Base-by-base conservation (phyloP, 2,797 vertebrate species). In the Manis javanica region DNA sequence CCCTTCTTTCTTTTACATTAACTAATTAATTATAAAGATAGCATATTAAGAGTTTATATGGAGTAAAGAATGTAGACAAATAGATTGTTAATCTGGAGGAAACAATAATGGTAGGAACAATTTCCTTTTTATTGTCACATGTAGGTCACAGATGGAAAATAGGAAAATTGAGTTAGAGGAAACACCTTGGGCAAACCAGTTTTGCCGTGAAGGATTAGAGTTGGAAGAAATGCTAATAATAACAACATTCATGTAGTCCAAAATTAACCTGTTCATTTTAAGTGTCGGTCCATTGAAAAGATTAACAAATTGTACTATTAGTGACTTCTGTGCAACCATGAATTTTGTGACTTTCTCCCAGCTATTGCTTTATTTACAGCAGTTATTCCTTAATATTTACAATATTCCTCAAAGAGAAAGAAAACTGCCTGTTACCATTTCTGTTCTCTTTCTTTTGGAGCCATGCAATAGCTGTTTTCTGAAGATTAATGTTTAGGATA, bases 401-500 rank as follows among this genome's bases (percentile, higher is more conserved):
- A 19, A 0, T 87, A 87, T 81, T 83, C 53, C 37, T 53, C 42
- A 12, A 95, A 51, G 42, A 66, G 31, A 13, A 15, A 34, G 23
- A 79, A 68, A 74, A 21, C 7, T 78, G 23, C 8, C 46, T 66
- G 2, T 87, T 95, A n/a, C 15, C 63, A 71, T 64, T 69, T 82
- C 29, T 90, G 0, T 90, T 61, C 57, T 63, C 42, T 79, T 39
- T 82, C 18, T 68, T 77, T 72, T 66, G 2, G 42, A 93, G 66
- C 4, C 59, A 26, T 89, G 16, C 53, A n/a, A 11, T 59, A 69
- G 7, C 29, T 82, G 3, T 64, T 94, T 93, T 39, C 57, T 95
- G 29, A 92, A 97, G 82, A 85, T 81, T 81, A 75, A 64, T 49
- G 81, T 91, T 87, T 91, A 79, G 39, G 71, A 19, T 89, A 42